A percentile compares a stretch with the other conserved stretches of the same genome.
These are phyloP conservation scores for Homarus gammarus DNA, from an alignment of 2,888 invertebrate species.

Conservation along the genomic window DNA sequence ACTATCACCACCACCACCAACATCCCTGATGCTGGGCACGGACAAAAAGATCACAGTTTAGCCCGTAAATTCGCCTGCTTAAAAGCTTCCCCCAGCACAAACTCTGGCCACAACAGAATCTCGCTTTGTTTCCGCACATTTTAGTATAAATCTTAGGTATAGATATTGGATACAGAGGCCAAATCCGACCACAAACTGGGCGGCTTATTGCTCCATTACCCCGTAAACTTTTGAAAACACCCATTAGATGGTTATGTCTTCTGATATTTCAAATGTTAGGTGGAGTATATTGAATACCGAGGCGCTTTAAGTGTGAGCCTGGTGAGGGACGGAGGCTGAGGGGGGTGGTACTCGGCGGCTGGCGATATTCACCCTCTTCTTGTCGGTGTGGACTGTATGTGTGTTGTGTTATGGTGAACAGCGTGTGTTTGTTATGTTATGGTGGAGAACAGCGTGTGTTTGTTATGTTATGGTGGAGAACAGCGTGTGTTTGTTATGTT, in stretches of 20 bases:
- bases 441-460: too few relatives aligned
- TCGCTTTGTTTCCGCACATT: slow-evolving; percentile 26
- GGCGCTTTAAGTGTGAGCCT: background rate
- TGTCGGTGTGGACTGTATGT: too few relatives aligned
- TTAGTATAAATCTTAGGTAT: slow-evolving; percentile 23
- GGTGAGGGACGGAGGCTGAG: background rate
- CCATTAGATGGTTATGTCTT: slow-evolving; percentile 22
- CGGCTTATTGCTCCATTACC: slow-evolving; percentile 46
- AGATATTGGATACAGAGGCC: slow-evolving; percentile 22
- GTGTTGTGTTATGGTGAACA: too few relatives aligned
- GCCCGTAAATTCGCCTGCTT: slow-evolving; percentile 35
- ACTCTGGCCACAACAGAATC: background rate
- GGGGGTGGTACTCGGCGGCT: too few relatives aligned
- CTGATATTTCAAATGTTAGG: slow-evolving; percentile 13
- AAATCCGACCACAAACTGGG: slow-evolving; percentile 11
- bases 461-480: too few relatives aligned
- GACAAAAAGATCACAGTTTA: slow-evolving; percentile 38
- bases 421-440: too few relatives aligned
- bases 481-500: too few relatives aligned
- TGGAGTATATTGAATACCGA: background rate
- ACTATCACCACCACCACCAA: background rate
- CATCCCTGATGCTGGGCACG: background rate
- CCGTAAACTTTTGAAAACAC: slow-evolving; percentile 32
- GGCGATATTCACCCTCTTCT: too few relatives aligned
- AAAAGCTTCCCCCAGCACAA: slow-evolving; percentile 10